Percentiles rank a stretch among this genome's conserved stretches.
phyloP scores from a whole-genome alignment of 2,113 vertebrate genomes.

The Mystacornis crossleyi region DNA sequence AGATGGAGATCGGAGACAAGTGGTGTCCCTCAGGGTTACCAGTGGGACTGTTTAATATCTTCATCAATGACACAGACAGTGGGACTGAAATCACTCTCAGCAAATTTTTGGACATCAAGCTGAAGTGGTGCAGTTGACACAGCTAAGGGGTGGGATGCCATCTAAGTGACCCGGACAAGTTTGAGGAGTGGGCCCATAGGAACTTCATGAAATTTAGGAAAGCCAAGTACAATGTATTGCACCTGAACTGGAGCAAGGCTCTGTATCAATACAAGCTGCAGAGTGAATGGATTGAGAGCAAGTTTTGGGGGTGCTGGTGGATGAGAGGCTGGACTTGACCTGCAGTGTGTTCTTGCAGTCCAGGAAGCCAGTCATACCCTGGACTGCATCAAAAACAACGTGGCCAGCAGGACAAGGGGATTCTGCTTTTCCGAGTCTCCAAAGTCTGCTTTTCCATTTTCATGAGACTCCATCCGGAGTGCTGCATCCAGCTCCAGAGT shows the following conservation, averaged over 20 bases:
- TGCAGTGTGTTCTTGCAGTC: background rate
- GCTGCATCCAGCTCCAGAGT: background rate
- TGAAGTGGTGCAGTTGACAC: background rate
- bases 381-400: rapidly evolving
- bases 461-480: rapidly evolving
- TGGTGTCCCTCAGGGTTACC: background rate
- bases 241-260: rapidly evolving
- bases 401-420: rapidly evolving
- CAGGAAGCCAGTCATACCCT: background rate
- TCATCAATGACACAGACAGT: background rate
- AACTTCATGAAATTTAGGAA: background rate
- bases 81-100: background rate
- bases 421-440: background rate
- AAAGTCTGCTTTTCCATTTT: background rate
- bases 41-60: background rate
- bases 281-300: background rate
- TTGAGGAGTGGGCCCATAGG: background rate
- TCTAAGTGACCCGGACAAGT: background rate
- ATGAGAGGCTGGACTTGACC: background rate
- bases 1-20: background rate
- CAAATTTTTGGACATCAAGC: background rate
- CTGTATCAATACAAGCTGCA: rapidly evolving
- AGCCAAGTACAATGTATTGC: background rate
- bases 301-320: background rate
- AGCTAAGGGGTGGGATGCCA: background rate